phyloP scores from a whole-genome alignment of 92 coral and sea anemone species.

The Scolanthus callimorphus region DNA sequence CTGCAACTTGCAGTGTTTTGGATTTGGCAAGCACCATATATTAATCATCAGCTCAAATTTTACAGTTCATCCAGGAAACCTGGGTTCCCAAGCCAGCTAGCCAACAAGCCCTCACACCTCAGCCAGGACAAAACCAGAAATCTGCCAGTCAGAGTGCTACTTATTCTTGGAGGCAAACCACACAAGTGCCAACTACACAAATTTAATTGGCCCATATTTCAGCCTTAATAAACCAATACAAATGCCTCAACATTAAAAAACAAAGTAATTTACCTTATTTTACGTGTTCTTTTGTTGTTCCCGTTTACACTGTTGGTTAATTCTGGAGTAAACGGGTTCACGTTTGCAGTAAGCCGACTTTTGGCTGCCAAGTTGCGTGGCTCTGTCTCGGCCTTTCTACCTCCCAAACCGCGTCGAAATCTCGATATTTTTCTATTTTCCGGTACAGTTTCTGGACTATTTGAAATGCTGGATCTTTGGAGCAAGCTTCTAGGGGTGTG shows the following conservation, averaged over 20 bases:
- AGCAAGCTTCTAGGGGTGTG: slow-evolving; percentile 97
- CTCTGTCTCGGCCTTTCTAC: slow-evolving; percentile 69
- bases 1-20: too few relatives aligned
- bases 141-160: too few relatives aligned
- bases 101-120: too few relatives aligned
- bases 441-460: slow-evolving; percentile 45
- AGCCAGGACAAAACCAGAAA: neutral
- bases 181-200: too few relatives aligned
- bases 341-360: slow-evolving; percentile 69
- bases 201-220: too few relatives aligned
- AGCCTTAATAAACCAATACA: neutral
- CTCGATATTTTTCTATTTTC: slow-evolving; percentile 63
- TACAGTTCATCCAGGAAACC: too few relatives aligned
- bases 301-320: slow-evolving; percentile 57
- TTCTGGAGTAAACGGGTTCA: slow-evolving; percentile 96
- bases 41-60: too few relatives aligned
- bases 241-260: slow-evolving; percentile 1
- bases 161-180: neutral
- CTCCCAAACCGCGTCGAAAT: slow-evolving; percentile 60
- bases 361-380: slow-evolving; percentile 45
- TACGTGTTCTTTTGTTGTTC: slow-evolving; percentile 64
- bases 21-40: too few relatives aligned
- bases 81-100: too few relatives aligned
- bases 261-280: slow-evolving; percentile 42
- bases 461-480: slow-evolving; percentile 65